These are phyloP conservation scores for Mormyrus proboscirostris DNA, from an alignment of 2,797 vertebrate species.

Conservation along the genomic window DNA sequence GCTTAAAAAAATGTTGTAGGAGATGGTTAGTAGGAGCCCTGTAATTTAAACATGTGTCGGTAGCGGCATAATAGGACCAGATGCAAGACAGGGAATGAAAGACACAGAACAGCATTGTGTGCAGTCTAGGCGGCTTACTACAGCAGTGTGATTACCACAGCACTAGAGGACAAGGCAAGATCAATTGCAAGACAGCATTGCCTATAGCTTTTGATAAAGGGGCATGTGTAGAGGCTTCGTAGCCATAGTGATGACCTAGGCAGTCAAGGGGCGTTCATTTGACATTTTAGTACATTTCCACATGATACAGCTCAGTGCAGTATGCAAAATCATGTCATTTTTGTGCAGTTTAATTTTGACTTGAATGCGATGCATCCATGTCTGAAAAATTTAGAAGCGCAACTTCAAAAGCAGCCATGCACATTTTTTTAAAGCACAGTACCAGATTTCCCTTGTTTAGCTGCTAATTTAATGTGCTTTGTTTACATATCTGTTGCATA, in stretches of 20 bases:
- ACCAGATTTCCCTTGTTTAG: neutral
- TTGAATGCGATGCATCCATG: neutral
- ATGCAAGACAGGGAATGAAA: neutral
- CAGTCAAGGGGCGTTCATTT: neutral
- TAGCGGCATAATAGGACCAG: neutral
- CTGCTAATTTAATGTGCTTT: neutral
- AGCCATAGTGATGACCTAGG: neutral
- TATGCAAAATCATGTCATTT: neutral
- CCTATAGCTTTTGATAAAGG: slow-evolving; percentile 25
- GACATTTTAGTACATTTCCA: neutral
- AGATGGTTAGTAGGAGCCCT: neutral
- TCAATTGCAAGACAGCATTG: slow-evolving; percentile 25
- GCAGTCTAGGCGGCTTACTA: neutral
- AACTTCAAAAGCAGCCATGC: neutral
- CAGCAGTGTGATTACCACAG: neutral
- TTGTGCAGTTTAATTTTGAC: neutral
- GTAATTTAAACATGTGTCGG: neutral
- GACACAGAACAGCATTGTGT: slow-evolving; percentile 1
- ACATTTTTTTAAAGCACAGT: neutral
- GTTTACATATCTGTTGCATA: neutral
- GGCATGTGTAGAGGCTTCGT: slow-evolving; percentile 21
- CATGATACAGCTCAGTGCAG: neutral
- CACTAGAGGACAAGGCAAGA: slow-evolving; percentile 15
- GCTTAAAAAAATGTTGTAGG: neutral
- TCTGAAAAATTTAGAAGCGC: neutral